A percentile compares a stretch with the other conserved stretches of the same genome.
Evolutionary conservation across 2,888 invertebrate species (phyloP).

Genomic region (Ptychoptera albimana): DNA sequence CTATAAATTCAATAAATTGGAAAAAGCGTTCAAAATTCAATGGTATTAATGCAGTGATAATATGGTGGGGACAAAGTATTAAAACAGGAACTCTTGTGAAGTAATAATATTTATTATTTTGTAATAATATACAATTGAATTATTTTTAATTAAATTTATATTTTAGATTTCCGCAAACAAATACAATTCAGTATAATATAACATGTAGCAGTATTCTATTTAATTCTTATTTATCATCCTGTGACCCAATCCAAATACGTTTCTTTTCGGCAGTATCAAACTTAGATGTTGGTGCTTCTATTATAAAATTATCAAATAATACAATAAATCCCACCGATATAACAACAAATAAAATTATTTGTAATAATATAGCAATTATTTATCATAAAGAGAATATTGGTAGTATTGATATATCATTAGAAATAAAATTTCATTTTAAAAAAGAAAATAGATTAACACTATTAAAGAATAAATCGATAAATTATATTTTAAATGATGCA

Average conservation of each 20-base stretch:
- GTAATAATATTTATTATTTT: constrained; percentile 2
- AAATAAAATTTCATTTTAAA: neutral
- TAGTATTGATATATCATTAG: constrained; percentile 1
- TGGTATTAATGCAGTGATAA: constrained; percentile 11
- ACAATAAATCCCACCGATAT: constrained; percentile 1
- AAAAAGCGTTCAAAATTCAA: constrained; percentile 12
- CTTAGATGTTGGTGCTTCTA: constrained; percentile 10
- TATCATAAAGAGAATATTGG: constrained; percentile 7
- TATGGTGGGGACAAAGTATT: constrained; percentile 19
- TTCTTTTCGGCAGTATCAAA: constrained; percentile 10
- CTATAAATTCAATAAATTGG: constrained; percentile 3
- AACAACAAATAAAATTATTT: too few species aligned
- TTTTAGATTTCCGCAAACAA: too few species aligned
- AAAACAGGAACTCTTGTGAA: constrained; percentile 12
- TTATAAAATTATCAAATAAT: constrained; percentile 7
- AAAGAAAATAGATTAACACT: neutral
- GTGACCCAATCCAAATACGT: constrained; percentile 18
- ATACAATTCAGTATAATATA: too few species aligned
- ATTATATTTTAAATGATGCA: too few species aligned
- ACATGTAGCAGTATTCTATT: constrained; percentile 1
- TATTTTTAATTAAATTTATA: too few species aligned
- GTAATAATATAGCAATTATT: too few species aligned
- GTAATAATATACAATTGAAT: too few species aligned
- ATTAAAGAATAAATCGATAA: neutral
- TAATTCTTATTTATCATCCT: constrained; percentile 12